Percentiles rank a stretch among this genome's conserved stretches.
These are phyloP conservation scores for Gymnocephalus cernua DNA, from an alignment of 2,113 vertebrate genomes.

Conservation along the genomic window DNA sequence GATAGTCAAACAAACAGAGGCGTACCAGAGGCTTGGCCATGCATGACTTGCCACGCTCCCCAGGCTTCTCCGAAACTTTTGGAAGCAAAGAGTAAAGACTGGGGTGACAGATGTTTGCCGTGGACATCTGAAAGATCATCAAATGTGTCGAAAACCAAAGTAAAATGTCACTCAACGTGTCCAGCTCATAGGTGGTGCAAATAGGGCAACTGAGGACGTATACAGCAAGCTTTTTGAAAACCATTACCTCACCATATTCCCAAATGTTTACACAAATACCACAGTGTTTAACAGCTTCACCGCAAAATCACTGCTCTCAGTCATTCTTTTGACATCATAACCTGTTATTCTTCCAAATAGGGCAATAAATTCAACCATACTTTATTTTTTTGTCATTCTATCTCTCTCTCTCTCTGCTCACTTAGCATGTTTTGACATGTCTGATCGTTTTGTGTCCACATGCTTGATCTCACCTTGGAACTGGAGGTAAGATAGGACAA, in stretches of 20 bases:
- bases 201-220: constrained; percentile 18
- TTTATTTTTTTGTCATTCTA: neutral
- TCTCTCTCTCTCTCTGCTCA: neutral
- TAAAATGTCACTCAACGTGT: constrained; percentile 60
- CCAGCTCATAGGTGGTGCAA: constrained; percentile 21
- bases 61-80: constrained; percentile 71
- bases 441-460: constrained; percentile 23
- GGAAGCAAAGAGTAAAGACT: constrained; percentile 74
- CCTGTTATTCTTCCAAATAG: constrained; percentile 9
- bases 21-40: constrained; percentile 53
- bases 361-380: neutral
- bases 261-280: constrained; percentile 5
- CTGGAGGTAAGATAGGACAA: constrained; percentile 33
- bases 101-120: constrained; percentile 55
- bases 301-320: constrained; percentile 16
- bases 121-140: constrained; percentile 52
- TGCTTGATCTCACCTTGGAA: constrained; percentile 32
- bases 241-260: constrained; percentile 16
- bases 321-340: constrained; percentile 7
- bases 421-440: constrained; percentile 58
- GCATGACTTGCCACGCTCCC: constrained; percentile 59
- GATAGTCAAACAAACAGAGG: constrained; percentile 61
- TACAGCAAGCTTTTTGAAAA: neutral
- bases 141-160: constrained; percentile 7
- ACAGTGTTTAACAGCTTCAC: constrained; percentile 27